These are phyloP conservation scores for Acanthosepion pharaonis DNA, from an alignment of 2,888 invertebrate species.

Conservation along the genomic window DNA sequence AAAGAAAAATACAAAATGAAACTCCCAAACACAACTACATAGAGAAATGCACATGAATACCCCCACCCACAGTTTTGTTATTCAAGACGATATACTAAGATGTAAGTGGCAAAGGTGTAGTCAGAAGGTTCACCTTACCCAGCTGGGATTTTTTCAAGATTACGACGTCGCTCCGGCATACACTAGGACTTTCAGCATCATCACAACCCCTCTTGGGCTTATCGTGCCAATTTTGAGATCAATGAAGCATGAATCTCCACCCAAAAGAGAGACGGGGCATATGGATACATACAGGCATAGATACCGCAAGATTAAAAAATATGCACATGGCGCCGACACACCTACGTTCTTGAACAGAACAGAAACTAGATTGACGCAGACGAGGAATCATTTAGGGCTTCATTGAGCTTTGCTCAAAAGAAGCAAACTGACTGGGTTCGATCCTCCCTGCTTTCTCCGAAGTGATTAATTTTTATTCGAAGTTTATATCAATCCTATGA, in stretches of 20 bases:
- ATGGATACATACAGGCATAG: neutral
- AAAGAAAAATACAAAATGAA: neutral
- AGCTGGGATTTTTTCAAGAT: neutral
- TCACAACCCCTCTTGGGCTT: neutral
- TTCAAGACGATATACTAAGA: neutral
- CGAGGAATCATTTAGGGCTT: too few species aligned
- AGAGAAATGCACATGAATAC: neutral
- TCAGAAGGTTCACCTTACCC: neutral
- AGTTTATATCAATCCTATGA: too few species aligned
- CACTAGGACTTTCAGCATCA: neutral
- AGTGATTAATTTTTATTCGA: too few species aligned
- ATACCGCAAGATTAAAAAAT: neutral
- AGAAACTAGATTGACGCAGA: neutral
- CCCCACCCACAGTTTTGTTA: neutral
- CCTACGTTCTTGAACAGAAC: neutral
- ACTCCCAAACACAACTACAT: neutral
- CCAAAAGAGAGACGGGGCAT: neutral
- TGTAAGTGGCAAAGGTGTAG: neutral
- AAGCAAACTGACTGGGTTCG: too few species aligned
- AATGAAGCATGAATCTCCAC: neutral
- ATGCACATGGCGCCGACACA: neutral
- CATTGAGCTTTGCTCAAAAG: too few species aligned
- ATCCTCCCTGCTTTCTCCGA: too few species aligned
- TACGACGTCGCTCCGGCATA: neutral
- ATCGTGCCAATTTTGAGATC: neutral